Evolutionary conservation across 2,113 vertebrate genomes (phyloP).

Genomic region (Istiophorus platypterus): DNA sequence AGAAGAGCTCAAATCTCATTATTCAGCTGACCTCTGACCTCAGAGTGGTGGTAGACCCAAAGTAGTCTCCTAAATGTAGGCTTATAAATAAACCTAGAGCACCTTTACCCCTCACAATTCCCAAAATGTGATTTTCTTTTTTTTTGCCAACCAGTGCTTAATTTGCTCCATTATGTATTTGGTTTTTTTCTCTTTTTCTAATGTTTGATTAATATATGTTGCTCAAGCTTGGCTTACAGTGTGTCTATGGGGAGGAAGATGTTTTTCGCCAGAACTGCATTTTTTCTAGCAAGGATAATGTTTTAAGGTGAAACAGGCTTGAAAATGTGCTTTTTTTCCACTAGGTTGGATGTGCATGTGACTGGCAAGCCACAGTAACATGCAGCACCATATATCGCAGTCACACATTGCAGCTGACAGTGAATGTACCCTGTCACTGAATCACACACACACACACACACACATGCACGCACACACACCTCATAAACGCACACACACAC

Average conservation of each 20-base stretch:
- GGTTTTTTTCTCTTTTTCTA: neutral
- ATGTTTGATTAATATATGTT: slow-evolving; percentile 26
- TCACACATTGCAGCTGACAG: slow-evolving; percentile 73
- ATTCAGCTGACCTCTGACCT: slow-evolving; percentile 65
- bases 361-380: slow-evolving; percentile 57
- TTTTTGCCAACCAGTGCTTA: neutral
- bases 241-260: neutral
- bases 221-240: neutral
- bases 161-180: slow-evolving; percentile 13
- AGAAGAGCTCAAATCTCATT: slow-evolving; percentile 62
- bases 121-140: neutral
- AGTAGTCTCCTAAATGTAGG: slow-evolving; percentile 24
- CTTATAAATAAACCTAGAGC: slow-evolving; percentile 22
- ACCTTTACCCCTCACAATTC: neutral
- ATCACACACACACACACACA: slow-evolving; percentile 28
- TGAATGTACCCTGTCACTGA: slow-evolving; percentile 71
- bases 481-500: slow-evolving; percentile 16
- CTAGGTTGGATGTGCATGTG: slow-evolving; percentile 33
- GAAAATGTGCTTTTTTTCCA: slow-evolving; percentile 12
- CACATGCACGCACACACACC: slow-evolving; percentile 21
- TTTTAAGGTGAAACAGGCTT: slow-evolving; percentile 20
- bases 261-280: slow-evolving; percentile 5
- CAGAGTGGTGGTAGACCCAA: neutral
- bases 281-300: neutral
- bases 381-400: slow-evolving; percentile 66